A percentile compares a stretch with the other conserved stretches of the same genome.
Evolutionary conservation across 2,888 invertebrate genomes (phyloP).

Genomic region (Mellilla xanthometata): DNA sequence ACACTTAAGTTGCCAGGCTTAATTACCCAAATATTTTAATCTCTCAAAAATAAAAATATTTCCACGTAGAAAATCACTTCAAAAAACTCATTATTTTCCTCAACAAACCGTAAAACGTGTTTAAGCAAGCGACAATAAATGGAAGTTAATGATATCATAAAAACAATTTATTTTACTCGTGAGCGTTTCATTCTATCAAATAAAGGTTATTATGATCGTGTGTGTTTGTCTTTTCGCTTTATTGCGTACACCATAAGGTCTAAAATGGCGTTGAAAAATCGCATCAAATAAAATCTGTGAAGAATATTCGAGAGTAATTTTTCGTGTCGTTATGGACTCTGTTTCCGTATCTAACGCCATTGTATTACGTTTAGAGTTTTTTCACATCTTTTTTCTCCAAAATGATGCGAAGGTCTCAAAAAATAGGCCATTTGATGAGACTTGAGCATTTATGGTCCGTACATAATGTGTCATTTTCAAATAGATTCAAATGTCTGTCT

Average conservation of each 20-base stretch:
- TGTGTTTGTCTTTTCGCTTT: constrained; percentile 27
- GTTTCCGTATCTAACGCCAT: constrained; percentile 40
- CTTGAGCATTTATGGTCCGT: no score
- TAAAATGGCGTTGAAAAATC: constrained; percentile 26
- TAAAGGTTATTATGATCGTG: constrained; percentile 31
- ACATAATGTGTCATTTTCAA: no score
- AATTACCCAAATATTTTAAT: background rate
- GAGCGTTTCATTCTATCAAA: constrained; percentile 36
- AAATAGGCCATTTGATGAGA: no score
- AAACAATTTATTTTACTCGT: constrained; percentile 44
- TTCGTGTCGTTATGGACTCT: constrained; percentile 45
- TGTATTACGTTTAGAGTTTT: constrained; percentile 36
- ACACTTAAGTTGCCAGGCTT: no score
- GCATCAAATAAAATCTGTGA: constrained; percentile 36
- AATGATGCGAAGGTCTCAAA: no score
- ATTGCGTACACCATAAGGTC: constrained; percentile 27
- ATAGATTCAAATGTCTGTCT: no score
- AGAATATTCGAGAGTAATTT: constrained; percentile 48
- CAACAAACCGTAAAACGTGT: constrained; percentile 41
- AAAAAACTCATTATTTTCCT: constrained; percentile 21
- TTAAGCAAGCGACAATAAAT: constrained; percentile 45
- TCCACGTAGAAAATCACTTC: constrained; percentile 9
- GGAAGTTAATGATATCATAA: constrained; percentile 49
- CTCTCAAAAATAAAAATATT: constrained; percentile 1
- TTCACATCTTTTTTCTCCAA: constrained; percentile 18